Evolutionary conservation across 2,113 vertebrate species (phyloP), one percentile per base, ranked within the genome.

Genomic region (Noturus placidus): DNA sequence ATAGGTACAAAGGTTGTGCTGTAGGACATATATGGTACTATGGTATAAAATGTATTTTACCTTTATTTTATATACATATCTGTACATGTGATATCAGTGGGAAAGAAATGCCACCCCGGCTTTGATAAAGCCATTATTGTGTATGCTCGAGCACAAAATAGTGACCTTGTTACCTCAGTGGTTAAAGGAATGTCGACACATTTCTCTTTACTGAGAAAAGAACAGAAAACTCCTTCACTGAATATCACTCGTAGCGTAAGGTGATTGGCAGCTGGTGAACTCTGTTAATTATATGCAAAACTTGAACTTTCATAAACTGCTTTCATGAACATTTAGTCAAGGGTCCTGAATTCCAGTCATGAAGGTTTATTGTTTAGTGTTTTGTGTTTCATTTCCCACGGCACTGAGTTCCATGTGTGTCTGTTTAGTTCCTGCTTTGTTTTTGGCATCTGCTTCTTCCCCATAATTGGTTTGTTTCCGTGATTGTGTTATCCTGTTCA

Each of bases 41-140:
- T 46, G 38, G 17, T 38, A 19, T 38, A 38, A 25, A 25, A 74
- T 25, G 8, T 74, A 2, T 74, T 38, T 22, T 42, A 74, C 20
- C 20, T 77, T 77, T 50, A 50, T 50, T 50, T 50, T 50, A 42
- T 11, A 27, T 5, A 27, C 35, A 35, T 70, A 20, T 70, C 17
- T 76, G 4, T 27, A 50, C 50, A 27, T 27, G 22, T 42, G 1
- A 74, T 42, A 74, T 74, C 50, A 59, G 52, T 82, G 56, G 22
- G 17, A 57, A 80, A 35, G 33, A 61, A 82, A 61, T 13, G 9
- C 50, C n/a, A n/a, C 27, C 27, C 7, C 1, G 1, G 57, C 35
- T 46, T 46, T 50, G 14, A 83, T 83, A 83, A 83, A 83, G 82
- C 82, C 38, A 1, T 83, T 83, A 67, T 83, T 83, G 61, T 83